Conservation (phyloP, 2,888 invertebrate genomes). For the Embidobia sp. region DNA sequence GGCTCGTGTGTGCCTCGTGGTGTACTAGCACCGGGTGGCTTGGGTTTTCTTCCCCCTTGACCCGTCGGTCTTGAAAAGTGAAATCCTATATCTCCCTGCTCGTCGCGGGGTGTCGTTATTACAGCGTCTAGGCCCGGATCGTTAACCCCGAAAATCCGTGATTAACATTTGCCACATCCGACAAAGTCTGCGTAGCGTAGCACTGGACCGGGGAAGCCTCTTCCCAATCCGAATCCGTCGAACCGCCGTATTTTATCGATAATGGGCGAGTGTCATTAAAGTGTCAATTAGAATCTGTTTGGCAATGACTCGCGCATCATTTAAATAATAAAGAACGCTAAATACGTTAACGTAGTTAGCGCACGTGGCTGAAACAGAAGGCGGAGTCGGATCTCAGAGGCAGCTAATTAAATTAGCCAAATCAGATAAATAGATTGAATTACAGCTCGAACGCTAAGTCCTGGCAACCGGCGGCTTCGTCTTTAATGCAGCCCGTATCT, state of each 20-base stretch:
- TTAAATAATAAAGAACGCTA: slow-evolving; percentile 62
- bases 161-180: slow-evolving; percentile 56
- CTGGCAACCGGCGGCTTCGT: slow-evolving; percentile 51
- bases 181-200: too few species aligned
- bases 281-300: slow-evolving; percentile 49
- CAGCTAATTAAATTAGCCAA: slow-evolving; percentile 72
- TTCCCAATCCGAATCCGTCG: background rate
- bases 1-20: slow-evolving; percentile 76
- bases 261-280: slow-evolving; percentile 29
- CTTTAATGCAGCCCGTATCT: slow-evolving; percentile 47
- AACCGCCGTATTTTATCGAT: slow-evolving; percentile 8
- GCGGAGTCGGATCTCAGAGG: slow-evolving; percentile 63
- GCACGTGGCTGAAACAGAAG: slow-evolving; percentile 63
- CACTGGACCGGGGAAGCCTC: too few species aligned
- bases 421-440: slow-evolving; percentile 67
- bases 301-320: slow-evolving; percentile 49
- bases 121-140: slow-evolving; percentile 70
- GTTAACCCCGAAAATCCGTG: slow-evolving; percentile 73
- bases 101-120: slow-evolving; percentile 75
- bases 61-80: slow-evolving; percentile 75
- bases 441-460: slow-evolving; percentile 61
- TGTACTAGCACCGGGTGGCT: slow-evolving; percentile 60
- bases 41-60: slow-evolving; percentile 47
- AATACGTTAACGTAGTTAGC: slow-evolving; percentile 66
- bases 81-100: slow-evolving; percentile 76